A percentile compares a stretch with the other conserved stretches of the same genome.
Conservation (phyloP, 1,140 invertebrate species). For the Matsumurasca onukii region DNA sequence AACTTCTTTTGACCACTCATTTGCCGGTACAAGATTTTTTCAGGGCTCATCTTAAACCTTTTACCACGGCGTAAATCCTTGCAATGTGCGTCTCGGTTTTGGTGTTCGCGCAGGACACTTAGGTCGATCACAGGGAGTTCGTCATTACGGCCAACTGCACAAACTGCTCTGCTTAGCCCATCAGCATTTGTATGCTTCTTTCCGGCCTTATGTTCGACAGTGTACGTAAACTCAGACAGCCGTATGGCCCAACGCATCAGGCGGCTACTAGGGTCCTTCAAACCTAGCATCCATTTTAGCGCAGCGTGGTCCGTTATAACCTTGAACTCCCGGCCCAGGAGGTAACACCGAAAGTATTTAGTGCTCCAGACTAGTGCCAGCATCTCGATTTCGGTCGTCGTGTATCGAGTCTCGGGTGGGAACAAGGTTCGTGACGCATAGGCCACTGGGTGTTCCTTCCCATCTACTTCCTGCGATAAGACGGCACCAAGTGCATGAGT, state of each 20-base stretch:
- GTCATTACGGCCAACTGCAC: not conserved
- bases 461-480: conserved; percentile 39
- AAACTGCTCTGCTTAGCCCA: conserved; percentile 40
- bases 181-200: conserved; percentile 46
- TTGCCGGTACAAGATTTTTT: not conserved
- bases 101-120: not conserved
- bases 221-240: conserved; percentile 51
- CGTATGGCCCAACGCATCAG: conserved; percentile 54
- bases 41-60: not conserved
- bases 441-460: conserved; percentile 32
- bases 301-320: conserved; percentile 55
- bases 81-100: not conserved
- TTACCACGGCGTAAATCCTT: not conserved
- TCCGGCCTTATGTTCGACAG: conserved; percentile 49
- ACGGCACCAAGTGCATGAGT: conserved; percentile 41
- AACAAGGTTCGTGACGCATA: conserved; percentile 41
- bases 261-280: conserved; percentile 51
- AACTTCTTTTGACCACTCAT: not conserved
- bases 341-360: conserved; percentile 44
- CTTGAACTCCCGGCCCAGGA: conserved; percentile 52
- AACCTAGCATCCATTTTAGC: conserved; percentile 50
- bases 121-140: not conserved
- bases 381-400: conserved; percentile 48
- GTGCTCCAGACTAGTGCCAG: conserved; percentile 48
- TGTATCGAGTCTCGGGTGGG: conserved; percentile 45